Evolutionary conservation across 1,140 invertebrate species (phyloP).

Genomic region (Ceratitis capitata): DNA sequence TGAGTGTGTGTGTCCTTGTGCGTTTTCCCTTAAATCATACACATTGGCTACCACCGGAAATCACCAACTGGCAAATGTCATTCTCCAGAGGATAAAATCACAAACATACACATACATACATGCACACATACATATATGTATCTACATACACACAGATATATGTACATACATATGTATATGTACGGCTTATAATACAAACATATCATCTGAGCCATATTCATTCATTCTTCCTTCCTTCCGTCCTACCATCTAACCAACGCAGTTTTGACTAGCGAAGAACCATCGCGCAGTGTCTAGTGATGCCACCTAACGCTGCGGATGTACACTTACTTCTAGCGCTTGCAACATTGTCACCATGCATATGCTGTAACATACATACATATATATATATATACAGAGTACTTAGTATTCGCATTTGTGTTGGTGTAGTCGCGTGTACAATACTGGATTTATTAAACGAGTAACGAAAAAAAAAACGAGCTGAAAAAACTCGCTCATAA

Average conservation of each 20-base stretch:
- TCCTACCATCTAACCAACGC: background rate
- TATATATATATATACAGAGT: background rate
- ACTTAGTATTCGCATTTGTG: background rate
- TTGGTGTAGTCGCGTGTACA: conserved; percentile 18
- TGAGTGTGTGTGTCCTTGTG: background rate
- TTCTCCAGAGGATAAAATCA: background rate
- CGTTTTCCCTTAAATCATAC: background rate
- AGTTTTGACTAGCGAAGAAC: no score
- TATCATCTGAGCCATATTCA: background rate
- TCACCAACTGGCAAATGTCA: conserved; percentile 15
- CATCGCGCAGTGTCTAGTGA: background rate
- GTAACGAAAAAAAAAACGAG: no score
- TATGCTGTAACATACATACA: background rate
- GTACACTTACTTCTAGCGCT: background rate
- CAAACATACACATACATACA: background rate
- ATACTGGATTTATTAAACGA: conserved; percentile 12
- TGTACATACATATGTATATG: background rate
- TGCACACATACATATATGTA: background rate
- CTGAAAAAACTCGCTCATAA: background rate
- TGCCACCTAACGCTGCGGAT: background rate
- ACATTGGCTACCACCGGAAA: conserved; percentile 3
- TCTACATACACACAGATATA: background rate
- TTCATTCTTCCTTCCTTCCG: background rate
- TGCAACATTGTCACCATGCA: background rate
- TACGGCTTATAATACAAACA: background rate